These are phyloP conservation scores for Tapirus terrestris DNA, from an alignment of 2,113 vertebrate genomes.

Conservation along the genomic window DNA sequence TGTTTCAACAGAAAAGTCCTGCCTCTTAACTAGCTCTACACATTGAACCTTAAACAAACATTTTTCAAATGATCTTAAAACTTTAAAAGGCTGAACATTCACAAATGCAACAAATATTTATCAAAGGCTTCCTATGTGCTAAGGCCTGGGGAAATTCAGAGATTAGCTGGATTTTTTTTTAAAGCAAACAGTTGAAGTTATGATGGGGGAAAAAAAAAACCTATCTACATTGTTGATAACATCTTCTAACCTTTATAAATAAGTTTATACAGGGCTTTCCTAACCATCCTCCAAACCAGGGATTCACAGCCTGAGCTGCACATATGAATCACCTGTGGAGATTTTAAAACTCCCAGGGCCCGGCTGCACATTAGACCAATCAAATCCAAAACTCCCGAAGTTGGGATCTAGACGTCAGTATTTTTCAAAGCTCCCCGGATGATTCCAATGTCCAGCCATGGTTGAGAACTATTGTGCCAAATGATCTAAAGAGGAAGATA, in stretches of 20 bases:
- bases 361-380: not conserved
- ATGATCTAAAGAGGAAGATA: not conserved
- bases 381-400: not conserved
- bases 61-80: constrained; percentile 58
- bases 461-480: not conserved
- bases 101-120: constrained; percentile 52
- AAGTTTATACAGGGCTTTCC: constrained; percentile 8
- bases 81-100: not conserved
- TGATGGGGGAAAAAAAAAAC: not conserved
- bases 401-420: not conserved
- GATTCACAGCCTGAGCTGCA: constrained; percentile 36
- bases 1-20: not conserved
- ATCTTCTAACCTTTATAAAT: constrained; percentile 48
- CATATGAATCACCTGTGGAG: not conserved
- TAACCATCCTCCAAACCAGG: not conserved
- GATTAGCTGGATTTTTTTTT: not conserved
- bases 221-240: not conserved
- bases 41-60: not conserved
- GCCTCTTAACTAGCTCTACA: not conserved
- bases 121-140: not conserved
- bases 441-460: not conserved
- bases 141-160: not conserved
- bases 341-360: not conserved
- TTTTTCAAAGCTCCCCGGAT: not conserved
- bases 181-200: not conserved